Evolutionary conservation across 2,113 vertebrate genomes (phyloP).

Genomic region (Actinemys pallida): DNA sequence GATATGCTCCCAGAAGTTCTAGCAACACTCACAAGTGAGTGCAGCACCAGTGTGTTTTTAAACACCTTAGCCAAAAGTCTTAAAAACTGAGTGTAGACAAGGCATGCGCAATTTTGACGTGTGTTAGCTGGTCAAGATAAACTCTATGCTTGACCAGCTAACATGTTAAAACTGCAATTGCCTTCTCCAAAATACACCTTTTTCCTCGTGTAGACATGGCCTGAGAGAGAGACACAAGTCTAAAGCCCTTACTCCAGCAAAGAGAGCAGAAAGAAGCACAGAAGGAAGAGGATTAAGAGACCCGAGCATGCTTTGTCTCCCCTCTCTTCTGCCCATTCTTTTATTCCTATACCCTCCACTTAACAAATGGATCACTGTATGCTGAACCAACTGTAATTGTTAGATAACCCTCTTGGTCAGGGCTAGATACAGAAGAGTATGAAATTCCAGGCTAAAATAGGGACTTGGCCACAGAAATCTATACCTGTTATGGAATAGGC

Average conservation of each 20-base stretch:
- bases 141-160: slow-evolving; percentile 34
- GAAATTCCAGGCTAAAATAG: background rate
- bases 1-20: slow-evolving; percentile 37
- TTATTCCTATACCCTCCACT: slow-evolving; percentile 18
- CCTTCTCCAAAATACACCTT: slow-evolving; percentile 62
- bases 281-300: slow-evolving; percentile 66
- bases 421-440: background rate
- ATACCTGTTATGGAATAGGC: background rate
- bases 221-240: slow-evolving; percentile 48
- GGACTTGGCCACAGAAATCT: background rate
- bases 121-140: slow-evolving; percentile 60
- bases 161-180: slow-evolving; percentile 46
- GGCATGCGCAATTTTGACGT: slow-evolving; percentile 30
- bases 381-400: background rate
- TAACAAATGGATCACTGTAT: background rate
- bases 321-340: slow-evolving; percentile 25
- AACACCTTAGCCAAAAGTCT: slow-evolving; percentile 9
- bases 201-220: slow-evolving; percentile 48
- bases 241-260: slow-evolving; percentile 63
- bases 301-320: slow-evolving; percentile 28
- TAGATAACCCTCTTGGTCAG: background rate
- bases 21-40: background rate
- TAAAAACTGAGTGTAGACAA: background rate
- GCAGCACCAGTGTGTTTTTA: slow-evolving; percentile 47
- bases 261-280: slow-evolving; percentile 46